Base-by-base conservation (phyloP, 2,797 vertebrate species). In the Erethizon dorsatum region DNA sequence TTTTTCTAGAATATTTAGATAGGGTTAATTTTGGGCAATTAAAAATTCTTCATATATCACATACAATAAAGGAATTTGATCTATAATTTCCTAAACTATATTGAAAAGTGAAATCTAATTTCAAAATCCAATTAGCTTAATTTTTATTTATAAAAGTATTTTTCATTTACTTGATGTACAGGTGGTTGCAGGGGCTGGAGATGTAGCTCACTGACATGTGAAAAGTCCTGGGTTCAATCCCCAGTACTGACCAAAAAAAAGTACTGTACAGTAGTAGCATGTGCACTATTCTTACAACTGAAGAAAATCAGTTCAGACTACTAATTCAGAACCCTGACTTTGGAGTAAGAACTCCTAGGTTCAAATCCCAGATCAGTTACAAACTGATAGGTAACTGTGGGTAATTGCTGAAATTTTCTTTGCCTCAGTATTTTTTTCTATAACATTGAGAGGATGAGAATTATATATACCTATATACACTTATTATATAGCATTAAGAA, bases 91-190 rank as follows among this genome's bases (percentile, higher is more conserved):
- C 79, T 69, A 88, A 84, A 89, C 18, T 85, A 20, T 56, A 77
- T 33, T 61, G 52, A 52, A 85, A 95, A 85, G 56, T 41, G 12
- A 31, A 57, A 63, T 89, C 20, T 93, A 75, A 91, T 80, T 95
- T 95, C 52, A 79, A 96, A 91, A 75, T 95, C 20, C 12, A 79
- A 8, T 73, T 80, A n/a, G 3, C 26, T 96, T 67, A 57, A 83
- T 91, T 93, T 85, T 1, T 67, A 84, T 82, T 95, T 91, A 82
- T 69, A 56, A 95, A 93, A 77, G 13, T n/a, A 50, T 45, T 61
- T 24, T 78, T 65, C 77, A 84, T 91, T 73, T 79, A 67, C 37
- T 75, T 85, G 37, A 84, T 50, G 80, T 54, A 63, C 69, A 89
- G 59, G 67, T 63, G 31, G 7, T 67, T 86, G 10, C 26, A 56